Evolutionary conservation across 2,113 vertebrate genomes (phyloP), one percentile per base, ranked within the genome.

Genomic region (Rafetus swinhoei): DNA sequence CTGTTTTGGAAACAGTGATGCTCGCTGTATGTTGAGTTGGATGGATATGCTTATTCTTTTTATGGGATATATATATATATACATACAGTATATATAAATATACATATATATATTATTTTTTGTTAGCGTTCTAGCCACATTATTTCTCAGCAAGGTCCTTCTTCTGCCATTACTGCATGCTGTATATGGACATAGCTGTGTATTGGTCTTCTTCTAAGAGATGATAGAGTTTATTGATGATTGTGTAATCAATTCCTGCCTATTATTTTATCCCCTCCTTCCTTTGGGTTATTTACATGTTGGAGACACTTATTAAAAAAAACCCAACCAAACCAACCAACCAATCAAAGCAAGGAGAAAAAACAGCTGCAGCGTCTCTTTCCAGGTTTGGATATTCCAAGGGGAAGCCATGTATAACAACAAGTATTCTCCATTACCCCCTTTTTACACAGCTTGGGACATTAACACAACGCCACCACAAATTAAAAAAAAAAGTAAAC

Each of bases 91-190:
- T 52, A 79, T 94, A 96, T 79, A 97, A 95, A 95, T 88, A 97
- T 96, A 97, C 97, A 96, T 97, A 93, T 35, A 16, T 81, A 62
- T 80, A 79, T 92, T 96, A 95, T 94, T 93, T 97, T 96, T 96
- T 72, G 96, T 98, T 98, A 97, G 97, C 89, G 86, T 97, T 97
- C 94, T 97, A 98, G 97, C 95, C 97, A 93, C 96, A 88, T 97
- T 89, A 82, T 97, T 97, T 97, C 95, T 96, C 97, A 95, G 96
- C 97, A 96, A 95, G 96, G 94, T 92, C 96, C 93, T 97, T 95
- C 95, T 96, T 97, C 97, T 96, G 94, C 98, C 98, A 97, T 98
- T 97, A 97, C 97, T 98, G 98, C 98, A 98, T 98, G 98, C 98
- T 98, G 97, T 98, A 97, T 97, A 98, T 97, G 98, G 97, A 97